A percentile compares a stretch with the other conserved stretches of the same genome.
Conservation (phyloP, 2,113 vertebrate genomes). For the Vulpes ferrilata region DNA sequence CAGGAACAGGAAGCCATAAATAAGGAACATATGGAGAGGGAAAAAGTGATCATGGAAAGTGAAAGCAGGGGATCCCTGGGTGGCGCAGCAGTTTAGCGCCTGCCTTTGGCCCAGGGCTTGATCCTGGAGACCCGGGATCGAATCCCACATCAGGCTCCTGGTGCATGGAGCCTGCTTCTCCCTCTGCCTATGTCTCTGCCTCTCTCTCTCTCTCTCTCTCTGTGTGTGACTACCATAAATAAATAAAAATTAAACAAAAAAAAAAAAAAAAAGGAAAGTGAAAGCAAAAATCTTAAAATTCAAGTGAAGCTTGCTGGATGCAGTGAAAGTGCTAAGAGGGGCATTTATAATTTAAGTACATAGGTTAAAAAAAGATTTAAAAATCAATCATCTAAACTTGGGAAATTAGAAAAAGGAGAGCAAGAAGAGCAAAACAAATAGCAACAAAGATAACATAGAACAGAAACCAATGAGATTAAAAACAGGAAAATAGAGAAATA, state of each 20-base stretch:
- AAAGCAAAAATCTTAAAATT: conserved; percentile 19
- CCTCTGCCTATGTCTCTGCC: too few relatives aligned
- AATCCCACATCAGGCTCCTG: too few relatives aligned
- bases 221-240: too few relatives aligned
- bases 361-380: neutral
- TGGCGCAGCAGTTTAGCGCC: too few relatives aligned
- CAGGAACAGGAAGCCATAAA: neutral
- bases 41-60: neutral
- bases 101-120: too few relatives aligned
- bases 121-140: too few relatives aligned
- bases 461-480: neutral
- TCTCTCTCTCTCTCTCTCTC: too few relatives aligned
- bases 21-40: neutral
- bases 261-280: too few relatives aligned
- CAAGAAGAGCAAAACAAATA: neutral
- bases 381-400: conserved; percentile 12
- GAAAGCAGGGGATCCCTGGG: too few relatives aligned
- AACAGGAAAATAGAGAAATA: neutral
- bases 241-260: too few relatives aligned
- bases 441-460: neutral
- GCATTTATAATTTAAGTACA: neutral
- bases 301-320: neutral
- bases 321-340: neutral
- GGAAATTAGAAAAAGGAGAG: conserved; percentile 19
- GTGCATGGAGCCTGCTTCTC: too few relatives aligned